Conservation (phyloP, 2,888 invertebrate genomes). For the Lasioglossum calceatum region DNA sequence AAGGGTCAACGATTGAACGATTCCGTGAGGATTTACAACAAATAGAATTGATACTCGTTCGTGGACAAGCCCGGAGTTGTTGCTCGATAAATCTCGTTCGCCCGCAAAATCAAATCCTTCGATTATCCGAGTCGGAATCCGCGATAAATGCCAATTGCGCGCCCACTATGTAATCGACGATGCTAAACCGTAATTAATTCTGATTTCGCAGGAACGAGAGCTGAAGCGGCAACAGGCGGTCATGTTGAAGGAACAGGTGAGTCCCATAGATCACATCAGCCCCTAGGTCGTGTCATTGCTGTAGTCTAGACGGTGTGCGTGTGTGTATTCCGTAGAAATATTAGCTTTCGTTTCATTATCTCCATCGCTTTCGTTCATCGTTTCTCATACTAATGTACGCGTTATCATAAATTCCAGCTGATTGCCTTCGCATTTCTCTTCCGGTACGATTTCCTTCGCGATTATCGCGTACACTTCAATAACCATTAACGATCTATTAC, state of each 20-base stretch:
- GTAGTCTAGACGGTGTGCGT: slow-evolving; percentile 65
- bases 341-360: slow-evolving; percentile 59
- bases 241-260: slow-evolving; percentile 96
- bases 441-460: background rate
- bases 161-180: background rate
- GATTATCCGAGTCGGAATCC: background rate
- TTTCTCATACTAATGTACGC: slow-evolving; percentile 42
- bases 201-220: slow-evolving; percentile 93
- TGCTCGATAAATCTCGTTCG: background rate
- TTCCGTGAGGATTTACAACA: background rate
- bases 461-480: background rate
- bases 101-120: background rate
- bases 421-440: background rate
- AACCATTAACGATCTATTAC: slow-evolving; percentile 1
- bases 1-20: background rate
- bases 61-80: background rate
- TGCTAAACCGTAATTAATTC: slow-evolving; percentile 51
- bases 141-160: background rate
- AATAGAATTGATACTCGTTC: background rate
- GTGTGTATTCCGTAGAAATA: slow-evolving; percentile 64
- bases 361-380: slow-evolving; percentile 47
- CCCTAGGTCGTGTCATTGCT: slow-evolving; percentile 52
- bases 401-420: slow-evolving; percentile 12
- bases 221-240: slow-evolving; percentile 95
- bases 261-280: slow-evolving; percentile 71